Evolutionary conservation across 2,113 vertebrate genomes (phyloP).

Genomic region (Suncus etruscus): DNA sequence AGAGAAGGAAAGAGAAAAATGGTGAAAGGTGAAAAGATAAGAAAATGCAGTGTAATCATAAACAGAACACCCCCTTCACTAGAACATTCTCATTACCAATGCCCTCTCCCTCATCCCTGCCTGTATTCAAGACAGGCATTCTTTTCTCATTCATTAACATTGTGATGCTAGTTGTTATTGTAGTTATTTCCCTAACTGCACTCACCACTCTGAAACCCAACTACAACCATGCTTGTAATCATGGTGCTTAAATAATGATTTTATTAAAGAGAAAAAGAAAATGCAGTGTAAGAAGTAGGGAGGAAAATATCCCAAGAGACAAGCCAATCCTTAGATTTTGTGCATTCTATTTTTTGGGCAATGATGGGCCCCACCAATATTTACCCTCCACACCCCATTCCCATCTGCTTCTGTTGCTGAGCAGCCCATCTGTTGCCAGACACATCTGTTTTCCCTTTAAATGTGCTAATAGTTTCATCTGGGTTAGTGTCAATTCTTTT

Average conservation of each 20-base stretch:
- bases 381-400: neutral
- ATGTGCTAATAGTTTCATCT: neutral
- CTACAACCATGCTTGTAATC: too few species aligned
- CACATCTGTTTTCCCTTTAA: neutral
- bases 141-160: too few species aligned
- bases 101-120: too few species aligned
- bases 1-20: rapidly evolving
- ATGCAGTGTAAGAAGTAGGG: neutral
- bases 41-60: neutral
- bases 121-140: too few species aligned
- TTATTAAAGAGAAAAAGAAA: too few species aligned
- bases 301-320: neutral
- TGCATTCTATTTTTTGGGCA: neutral
- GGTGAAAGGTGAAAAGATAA: neutral
- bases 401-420: neutral
- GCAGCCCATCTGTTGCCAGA: neutral
- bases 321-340: neutral
- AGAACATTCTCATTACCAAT: too few species aligned
- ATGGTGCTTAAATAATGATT: too few species aligned
- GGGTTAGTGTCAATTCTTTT: neutral
- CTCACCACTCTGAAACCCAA: too few species aligned
- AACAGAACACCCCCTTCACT: too few species aligned
- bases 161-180: too few species aligned
- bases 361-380: neutral
- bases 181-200: too few species aligned